Conservation (phyloP, 2,888 invertebrate genomes). For the Myopa tessellatipennis region DNA sequence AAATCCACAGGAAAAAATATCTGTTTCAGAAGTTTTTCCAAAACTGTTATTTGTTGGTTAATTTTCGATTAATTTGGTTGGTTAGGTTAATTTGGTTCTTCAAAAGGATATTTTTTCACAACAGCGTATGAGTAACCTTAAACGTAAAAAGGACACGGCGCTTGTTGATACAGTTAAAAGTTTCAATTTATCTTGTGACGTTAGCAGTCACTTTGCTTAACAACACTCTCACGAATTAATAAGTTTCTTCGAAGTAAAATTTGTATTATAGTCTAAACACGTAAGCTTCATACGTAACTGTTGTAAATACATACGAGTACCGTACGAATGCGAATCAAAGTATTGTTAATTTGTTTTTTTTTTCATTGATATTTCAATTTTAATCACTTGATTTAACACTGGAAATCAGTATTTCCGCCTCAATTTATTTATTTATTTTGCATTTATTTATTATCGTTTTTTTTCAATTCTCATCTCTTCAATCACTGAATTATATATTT, state of each 20-base stretch:
- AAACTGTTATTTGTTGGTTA: too few species aligned
- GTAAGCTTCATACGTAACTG: background rate
- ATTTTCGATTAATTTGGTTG: too few species aligned
- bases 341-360: background rate
- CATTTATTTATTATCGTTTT: background rate
- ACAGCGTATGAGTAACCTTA: background rate
- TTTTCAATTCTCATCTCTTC: background rate
- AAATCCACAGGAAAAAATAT: too few species aligned
- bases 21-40: too few species aligned
- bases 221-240: background rate
- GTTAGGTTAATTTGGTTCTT: too few species aligned
- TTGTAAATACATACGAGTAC: background rate
- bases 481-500: too few species aligned
- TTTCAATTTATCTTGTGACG: background rate
- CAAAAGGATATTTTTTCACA: too few species aligned
- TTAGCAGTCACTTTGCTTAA: constrained; percentile 9
- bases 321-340: background rate
- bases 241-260: background rate
- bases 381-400: too few species aligned
- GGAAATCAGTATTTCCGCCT: background rate
- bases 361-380: background rate
- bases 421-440: background rate
- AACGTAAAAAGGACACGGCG: background rate
- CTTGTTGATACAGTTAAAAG: background rate
- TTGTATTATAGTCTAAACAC: background rate